Percentiles rank a stretch among this genome's conserved stretches.
phyloP scores from a whole-genome alignment of 2,888 invertebrate genomes.

The Agriopis leucophaearia region DNA sequence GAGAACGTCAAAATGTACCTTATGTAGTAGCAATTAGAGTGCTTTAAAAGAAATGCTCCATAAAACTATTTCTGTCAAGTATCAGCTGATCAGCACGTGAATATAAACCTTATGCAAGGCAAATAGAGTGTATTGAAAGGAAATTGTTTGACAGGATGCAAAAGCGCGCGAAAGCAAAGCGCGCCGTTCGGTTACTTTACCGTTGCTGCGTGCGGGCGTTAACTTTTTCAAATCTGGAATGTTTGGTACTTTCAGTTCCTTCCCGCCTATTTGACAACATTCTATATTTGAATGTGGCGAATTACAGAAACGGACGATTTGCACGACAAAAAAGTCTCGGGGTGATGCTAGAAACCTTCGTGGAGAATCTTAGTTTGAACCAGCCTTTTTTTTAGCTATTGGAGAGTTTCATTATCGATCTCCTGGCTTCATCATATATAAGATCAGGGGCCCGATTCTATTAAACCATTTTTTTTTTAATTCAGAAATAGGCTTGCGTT shows the following conservation, averaged over 20 bases:
- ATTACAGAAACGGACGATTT: neutral
- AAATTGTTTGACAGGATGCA: slow-evolving; percentile 43
- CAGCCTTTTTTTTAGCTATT: too few species aligned
- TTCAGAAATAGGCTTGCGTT: too few species aligned
- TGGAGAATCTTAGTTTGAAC: too few species aligned
- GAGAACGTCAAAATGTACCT: slow-evolving; percentile 9
- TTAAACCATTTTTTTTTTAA: too few species aligned
- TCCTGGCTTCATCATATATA: too few species aligned
- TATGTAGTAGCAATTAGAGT: slow-evolving; percentile 6
- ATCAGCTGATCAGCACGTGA: slow-evolving; percentile 21
- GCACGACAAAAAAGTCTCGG: too few species aligned
- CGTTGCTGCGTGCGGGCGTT: slow-evolving; percentile 63
- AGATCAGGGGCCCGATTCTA: too few species aligned
- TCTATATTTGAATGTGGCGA: neutral
- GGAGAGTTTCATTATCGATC: too few species aligned
- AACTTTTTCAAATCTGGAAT: slow-evolving; percentile 54
- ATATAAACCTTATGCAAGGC: slow-evolving; percentile 10
- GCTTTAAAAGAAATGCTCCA: slow-evolving; percentile 19
- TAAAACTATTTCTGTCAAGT: slow-evolving; percentile 39
- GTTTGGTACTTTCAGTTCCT: slow-evolving; percentile 39
- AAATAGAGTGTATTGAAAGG: slow-evolving; percentile 22
- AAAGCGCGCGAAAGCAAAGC: slow-evolving; percentile 68
- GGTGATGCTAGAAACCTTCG: too few species aligned
- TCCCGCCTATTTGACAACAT: slow-evolving; percentile 32
- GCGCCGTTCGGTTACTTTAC: slow-evolving; percentile 64